Evolutionary conservation across 2,888 invertebrate species (phyloP).

Genomic region (Sesia bembeciformis): DNA sequence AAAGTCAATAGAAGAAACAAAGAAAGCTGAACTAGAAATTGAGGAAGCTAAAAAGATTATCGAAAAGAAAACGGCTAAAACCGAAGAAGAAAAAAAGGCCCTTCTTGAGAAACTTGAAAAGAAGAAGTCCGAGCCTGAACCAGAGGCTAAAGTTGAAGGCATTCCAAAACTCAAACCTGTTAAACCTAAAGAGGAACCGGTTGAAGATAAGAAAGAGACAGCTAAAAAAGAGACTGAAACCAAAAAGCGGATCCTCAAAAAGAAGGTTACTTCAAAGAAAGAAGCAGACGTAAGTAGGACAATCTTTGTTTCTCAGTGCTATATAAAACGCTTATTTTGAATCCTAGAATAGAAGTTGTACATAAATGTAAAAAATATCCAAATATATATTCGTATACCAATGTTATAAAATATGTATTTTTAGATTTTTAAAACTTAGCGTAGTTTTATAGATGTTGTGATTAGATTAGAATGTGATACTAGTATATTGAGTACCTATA

Average conservation of each 20-base stretch:
- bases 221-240: conserved; percentile 58
- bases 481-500: too few species aligned
- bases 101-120: conserved; percentile 66
- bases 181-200: conserved; percentile 65
- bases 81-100: conserved; percentile 66
- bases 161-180: conserved; percentile 75
- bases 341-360: background rate
- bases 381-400: too few species aligned
- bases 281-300: conserved; percentile 53
- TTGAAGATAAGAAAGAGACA: conserved; percentile 58
- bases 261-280: conserved; percentile 64
- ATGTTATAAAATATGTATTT: too few species aligned
- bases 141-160: conserved; percentile 75
- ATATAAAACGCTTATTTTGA: background rate
- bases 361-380: too few species aligned
- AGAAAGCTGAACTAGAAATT: conserved; percentile 49
- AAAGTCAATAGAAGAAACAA: conserved; percentile 32
- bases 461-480: too few species aligned
- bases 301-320: background rate
- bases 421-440: too few species aligned
- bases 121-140: conserved; percentile 62
- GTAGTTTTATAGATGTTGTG: too few species aligned
- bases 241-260: conserved; percentile 56
- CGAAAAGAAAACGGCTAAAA: conserved; percentile 63
- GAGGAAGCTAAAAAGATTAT: conserved; percentile 64